Conservation (phyloP, 2,888 invertebrate genomes). For the Volucella inflata region DNA sequence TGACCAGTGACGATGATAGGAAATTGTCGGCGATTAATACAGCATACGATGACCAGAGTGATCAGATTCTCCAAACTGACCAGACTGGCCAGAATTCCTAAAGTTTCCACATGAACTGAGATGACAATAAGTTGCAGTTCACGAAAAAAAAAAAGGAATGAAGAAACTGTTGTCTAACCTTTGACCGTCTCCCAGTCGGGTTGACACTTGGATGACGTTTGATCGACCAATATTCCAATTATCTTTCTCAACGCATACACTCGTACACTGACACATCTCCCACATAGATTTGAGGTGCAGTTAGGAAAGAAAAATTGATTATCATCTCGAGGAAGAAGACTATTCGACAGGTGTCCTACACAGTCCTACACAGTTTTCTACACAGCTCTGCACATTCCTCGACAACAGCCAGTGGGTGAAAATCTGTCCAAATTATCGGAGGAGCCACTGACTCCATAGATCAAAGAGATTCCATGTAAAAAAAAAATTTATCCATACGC, state of each 20-base stretch:
- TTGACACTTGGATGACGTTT: constrained; percentile 65
- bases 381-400: not conserved
- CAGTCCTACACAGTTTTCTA: not conserved
- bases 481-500: constrained; percentile 50
- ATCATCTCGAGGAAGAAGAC: constrained; percentile 33
- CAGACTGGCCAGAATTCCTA: too few relatives aligned
- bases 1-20: constrained; percentile 25
- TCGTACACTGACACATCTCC: not conserved
- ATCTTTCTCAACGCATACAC: constrained; percentile 50
- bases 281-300: too few relatives aligned
- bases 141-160: constrained; percentile 14
- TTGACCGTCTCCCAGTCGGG: constrained; percentile 72
- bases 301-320: constrained; percentile 58
- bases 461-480: constrained; percentile 65
- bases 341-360: constrained; percentile 37
- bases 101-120: not conserved
- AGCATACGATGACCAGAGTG: constrained; percentile 36
- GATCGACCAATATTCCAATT: constrained; percentile 71
- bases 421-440: constrained; percentile 73
- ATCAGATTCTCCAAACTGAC: too few relatives aligned
- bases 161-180: constrained; percentile 54
- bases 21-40: constrained; percentile 71
- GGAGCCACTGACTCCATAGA: constrained; percentile 69
- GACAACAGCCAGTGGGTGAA: constrained; percentile 45
- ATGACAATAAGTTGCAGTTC: constrained; percentile 24